phyloP scores from a whole-genome alignment of 2,797 vertebrate species.

The Acrocephalus scirpaceus region DNA sequence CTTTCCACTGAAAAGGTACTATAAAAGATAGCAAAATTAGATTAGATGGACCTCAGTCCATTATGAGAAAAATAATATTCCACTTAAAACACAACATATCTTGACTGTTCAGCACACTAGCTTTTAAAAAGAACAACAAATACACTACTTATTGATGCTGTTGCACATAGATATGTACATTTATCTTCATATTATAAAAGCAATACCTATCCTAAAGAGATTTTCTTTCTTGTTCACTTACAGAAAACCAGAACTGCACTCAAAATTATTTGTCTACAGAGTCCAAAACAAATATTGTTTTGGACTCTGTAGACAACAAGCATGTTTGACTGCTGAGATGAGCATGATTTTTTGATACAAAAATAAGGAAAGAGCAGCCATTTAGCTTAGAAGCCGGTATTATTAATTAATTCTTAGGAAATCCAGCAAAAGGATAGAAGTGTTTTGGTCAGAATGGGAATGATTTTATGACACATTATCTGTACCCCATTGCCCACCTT shows the following conservation, averaged over 20 bases:
- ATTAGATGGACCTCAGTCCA: background rate
- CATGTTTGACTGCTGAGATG: background rate
- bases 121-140: background rate
- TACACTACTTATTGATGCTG: background rate
- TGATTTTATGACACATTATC: background rate
- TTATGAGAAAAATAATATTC: background rate
- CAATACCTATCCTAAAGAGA: background rate
- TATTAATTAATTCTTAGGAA: background rate
- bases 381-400: background rate
- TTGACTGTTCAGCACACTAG: background rate
- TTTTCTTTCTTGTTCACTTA: background rate
- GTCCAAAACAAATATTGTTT: background rate
- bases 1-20: background rate
- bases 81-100: background rate
- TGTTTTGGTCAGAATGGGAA: background rate
- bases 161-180: background rate
- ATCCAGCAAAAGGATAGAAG: background rate
- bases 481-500: background rate
- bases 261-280: background rate
- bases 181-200: background rate
- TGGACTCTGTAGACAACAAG: background rate
- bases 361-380: background rate
- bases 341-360: background rate
- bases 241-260: background rate
- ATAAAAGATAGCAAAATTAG: background rate